These are phyloP conservation scores for Eledone cirrhosa DNA, from an alignment of 2,888 invertebrate genomes.

Conservation along the genomic window DNA sequence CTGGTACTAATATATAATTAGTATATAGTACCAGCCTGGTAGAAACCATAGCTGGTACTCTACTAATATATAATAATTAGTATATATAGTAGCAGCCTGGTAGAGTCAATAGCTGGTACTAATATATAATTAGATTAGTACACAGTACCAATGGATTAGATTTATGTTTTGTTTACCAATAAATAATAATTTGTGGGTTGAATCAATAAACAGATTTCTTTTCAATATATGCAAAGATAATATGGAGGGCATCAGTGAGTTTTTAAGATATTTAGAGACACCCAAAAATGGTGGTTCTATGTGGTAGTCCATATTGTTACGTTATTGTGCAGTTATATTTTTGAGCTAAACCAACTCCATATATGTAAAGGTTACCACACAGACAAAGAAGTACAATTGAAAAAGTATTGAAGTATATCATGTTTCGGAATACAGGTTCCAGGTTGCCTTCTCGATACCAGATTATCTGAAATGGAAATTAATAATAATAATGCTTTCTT, in stretches of 20 bases:
- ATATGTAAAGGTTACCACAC: constrained; percentile 65
- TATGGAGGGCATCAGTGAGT: neutral
- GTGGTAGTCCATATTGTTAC: neutral
- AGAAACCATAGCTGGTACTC: too few relatives aligned
- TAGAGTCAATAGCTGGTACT: too few relatives aligned
- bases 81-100: too few relatives aligned
- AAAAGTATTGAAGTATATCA: constrained; percentile 68
- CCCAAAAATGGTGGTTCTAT: neutral
- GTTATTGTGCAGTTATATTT: neutral
- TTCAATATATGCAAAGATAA: neutral
- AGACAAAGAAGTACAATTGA: constrained; percentile 65
- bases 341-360: constrained; percentile 39
- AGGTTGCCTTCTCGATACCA: constrained; percentile 68
- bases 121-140: too few relatives aligned
- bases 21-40: too few relatives aligned
- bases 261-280: neutral
- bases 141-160: too few relatives aligned
- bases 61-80: too few relatives aligned
- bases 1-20: too few relatives aligned
- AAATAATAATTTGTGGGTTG: too few relatives aligned
- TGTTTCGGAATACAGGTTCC: constrained; percentile 67
- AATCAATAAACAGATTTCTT: neutral
- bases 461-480: constrained; percentile 60
- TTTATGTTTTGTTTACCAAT: too few relatives aligned
- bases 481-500: too few relatives aligned